Evolutionary conservation across 1,140 invertebrate genomes (phyloP).

Genomic region (Papilio machaon): DNA sequence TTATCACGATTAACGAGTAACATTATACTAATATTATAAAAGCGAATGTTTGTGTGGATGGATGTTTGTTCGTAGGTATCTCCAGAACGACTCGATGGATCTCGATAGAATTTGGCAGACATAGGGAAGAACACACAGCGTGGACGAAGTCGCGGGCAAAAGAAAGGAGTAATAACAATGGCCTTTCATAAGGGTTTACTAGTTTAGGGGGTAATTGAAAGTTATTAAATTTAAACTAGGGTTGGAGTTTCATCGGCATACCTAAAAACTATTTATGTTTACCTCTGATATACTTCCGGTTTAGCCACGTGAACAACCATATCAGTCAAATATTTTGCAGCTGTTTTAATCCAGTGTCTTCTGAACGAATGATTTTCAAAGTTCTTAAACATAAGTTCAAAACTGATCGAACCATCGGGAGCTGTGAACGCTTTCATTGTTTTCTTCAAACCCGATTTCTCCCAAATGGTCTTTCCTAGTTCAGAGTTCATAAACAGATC

Average conservation of each 20-base stretch:
- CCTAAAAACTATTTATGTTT: conserved; percentile 49
- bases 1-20: too few species aligned
- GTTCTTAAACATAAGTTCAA: conserved; percentile 87
- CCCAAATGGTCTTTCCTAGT: conserved; percentile 87
- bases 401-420: conserved; percentile 86
- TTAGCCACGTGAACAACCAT: conserved; percentile 89
- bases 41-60: too few species aligned
- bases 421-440: conserved; percentile 84
- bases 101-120: too few species aligned
- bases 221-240: too few species aligned
- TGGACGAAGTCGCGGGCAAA: too few species aligned
- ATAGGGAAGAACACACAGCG: too few species aligned
- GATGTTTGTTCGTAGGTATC: too few species aligned
- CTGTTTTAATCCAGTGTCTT: conserved; percentile 88
- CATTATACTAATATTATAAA: too few species aligned
- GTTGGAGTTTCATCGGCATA: too few species aligned
- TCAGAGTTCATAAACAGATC: conserved; percentile 91
- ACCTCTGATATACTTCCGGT: conserved; percentile 88
- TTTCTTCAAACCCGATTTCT: conserved; percentile 86
- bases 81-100: too few species aligned
- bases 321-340: conserved; percentile 88
- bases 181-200: background rate
- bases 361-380: conserved; percentile 90
- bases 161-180: too few species aligned
- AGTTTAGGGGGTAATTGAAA: too few species aligned